Evolutionary conservation across 2,888 invertebrate species (phyloP), one percentile per base, ranked within the genome.

Genomic region (Nomada fucata): DNA sequence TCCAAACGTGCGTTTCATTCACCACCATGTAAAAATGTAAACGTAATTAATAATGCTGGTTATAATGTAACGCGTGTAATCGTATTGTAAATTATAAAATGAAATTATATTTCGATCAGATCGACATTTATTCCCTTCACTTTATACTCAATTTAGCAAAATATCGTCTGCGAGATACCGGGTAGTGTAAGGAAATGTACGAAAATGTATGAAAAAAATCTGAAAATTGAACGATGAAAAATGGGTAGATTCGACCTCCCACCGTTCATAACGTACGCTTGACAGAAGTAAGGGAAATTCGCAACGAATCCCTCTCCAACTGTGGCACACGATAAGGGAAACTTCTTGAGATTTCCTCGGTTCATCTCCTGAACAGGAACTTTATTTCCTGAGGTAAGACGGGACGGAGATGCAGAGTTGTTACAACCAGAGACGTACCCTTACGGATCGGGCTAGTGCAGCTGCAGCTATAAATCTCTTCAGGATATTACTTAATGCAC

Each of bases 401-500:
- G 52, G 63, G 47, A 23, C 47, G 67, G 64, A 64, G 78, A 83
- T 74, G 60, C 75, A 65, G 74, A 82, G 82, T 63, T 53, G 75
- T 70, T 80, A 74, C 70, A 57, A 57, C 59, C 13, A 59, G 78
- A 64, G 82, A 59, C 73, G 57, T 23, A 47, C 36, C 63, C 77
- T 68, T 65, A 52, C 72, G 82, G 70, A 76, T 69, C 75, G 67
- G 59, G 60, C 59, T 55, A 7, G 26, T 69, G 73, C 79, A 73
- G 57, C 71, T 61, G 65, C 76, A 65, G 53, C 78, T 67, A 79
- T 86, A 83, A 86, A 86, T 86, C 84, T 86, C 74, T 70, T 75
- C 72, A 64, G 86, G 78, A 81, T 86, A 86, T 84, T 81, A 84
- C 81, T 86, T 86, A 86, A 86, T 77, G 76, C 84, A 84, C 69